These are phyloP conservation scores for Margarornis squamiger DNA, from an alignment of 2,797 vertebrate genomes.

Conservation along the genomic window DNA sequence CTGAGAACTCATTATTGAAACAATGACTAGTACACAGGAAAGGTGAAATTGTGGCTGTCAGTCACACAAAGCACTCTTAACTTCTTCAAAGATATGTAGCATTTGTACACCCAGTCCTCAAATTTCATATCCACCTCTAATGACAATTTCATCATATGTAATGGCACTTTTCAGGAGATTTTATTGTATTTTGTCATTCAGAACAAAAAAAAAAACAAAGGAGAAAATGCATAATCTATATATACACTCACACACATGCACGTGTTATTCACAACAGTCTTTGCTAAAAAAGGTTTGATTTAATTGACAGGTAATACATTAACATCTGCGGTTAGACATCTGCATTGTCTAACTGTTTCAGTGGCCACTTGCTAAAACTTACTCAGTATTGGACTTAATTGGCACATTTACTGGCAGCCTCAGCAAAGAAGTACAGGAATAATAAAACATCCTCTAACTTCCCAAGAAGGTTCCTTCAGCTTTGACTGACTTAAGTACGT, in stretches of 20 bases:
- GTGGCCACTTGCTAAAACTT: not conserved
- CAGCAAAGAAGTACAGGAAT: not conserved
- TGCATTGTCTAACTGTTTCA: not conserved
- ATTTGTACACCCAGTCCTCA: not conserved
- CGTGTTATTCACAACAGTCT: not conserved
- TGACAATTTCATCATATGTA: not conserved
- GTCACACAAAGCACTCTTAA: not conserved
- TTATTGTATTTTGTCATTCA: not conserved
- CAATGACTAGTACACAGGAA: not conserved
- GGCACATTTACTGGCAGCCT: not conserved
- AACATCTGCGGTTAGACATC: accelerated
- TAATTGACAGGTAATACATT: not conserved
- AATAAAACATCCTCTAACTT: not conserved
- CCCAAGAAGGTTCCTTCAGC: not conserved
- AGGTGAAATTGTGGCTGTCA: not conserved
- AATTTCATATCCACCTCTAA: not conserved
- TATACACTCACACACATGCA: accelerated
- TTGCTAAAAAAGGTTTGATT: not conserved
- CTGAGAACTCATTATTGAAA: not conserved
- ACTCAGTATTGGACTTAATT: not conserved
- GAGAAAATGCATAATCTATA: not conserved
- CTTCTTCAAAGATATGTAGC: not conserved
- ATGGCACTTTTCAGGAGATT: not conserved
- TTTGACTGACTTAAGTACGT: not conserved
- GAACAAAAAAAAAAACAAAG: not conserved